Conservation (phyloP, 2,888 invertebrate species). For the Metopia argyrocephala region DNA sequence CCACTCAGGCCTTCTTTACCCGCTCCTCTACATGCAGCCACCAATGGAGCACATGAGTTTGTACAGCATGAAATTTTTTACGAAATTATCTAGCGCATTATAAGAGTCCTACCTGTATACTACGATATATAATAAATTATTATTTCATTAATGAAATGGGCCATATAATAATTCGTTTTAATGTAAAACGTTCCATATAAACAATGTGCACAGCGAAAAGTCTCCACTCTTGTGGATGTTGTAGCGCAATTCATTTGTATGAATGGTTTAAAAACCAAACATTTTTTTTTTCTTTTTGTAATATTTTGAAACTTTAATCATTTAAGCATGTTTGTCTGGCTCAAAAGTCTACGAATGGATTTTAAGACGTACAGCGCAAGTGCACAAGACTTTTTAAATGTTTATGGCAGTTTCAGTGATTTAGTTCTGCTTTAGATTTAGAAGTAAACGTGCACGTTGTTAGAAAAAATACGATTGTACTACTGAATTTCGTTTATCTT, state of each 20-base stretch:
- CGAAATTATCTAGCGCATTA: too few species aligned
- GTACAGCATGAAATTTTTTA: too few species aligned
- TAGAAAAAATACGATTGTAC: constrained; percentile 1
- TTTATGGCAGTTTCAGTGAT: neutral
- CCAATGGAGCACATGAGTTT: too few species aligned
- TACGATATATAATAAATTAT: too few species aligned
- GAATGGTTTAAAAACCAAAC: constrained; percentile 35
- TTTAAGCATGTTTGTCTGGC: constrained; percentile 12
- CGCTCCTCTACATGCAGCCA: too few species aligned
- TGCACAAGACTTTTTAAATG: constrained; percentile 42
- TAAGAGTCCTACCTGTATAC: too few species aligned
- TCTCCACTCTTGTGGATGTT: constrained; percentile 43
- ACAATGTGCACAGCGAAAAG: neutral
- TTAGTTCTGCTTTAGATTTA: constrained; percentile 60
- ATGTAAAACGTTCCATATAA: too few species aligned
- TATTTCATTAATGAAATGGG: too few species aligned
- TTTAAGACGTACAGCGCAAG: constrained; percentile 46
- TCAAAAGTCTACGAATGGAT: constrained; percentile 41
- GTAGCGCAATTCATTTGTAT: too few species aligned
- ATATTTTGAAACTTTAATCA: neutral
- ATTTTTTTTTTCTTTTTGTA: constrained; percentile 33
- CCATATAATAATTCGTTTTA: too few species aligned
- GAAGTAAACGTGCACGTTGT: constrained; percentile 53
- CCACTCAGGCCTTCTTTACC: too few species aligned
- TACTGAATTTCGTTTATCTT: neutral